These are phyloP conservation scores for Pogonomyrmex barbatus DNA, from an alignment of 1,140 invertebrate genomes.

Conservation along the genomic window DNA sequence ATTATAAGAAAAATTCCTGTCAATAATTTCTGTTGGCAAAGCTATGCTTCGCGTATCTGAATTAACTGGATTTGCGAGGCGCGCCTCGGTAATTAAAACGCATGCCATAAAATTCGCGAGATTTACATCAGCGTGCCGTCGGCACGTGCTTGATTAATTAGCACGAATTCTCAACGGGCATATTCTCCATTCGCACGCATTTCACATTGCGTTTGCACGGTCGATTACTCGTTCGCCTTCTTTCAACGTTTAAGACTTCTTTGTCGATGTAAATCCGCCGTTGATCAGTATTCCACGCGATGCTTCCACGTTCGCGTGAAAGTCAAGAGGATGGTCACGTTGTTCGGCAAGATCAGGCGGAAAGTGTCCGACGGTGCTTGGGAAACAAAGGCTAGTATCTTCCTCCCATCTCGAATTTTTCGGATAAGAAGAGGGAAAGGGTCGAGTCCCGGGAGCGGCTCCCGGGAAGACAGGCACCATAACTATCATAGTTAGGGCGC, in stretches of 20 bases:
- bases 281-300: neutral
- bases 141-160: constrained; percentile 40
- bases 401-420: neutral
- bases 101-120: constrained; percentile 22
- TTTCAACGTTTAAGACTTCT: neutral
- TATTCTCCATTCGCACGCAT: neutral
- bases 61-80: constrained; percentile 26
- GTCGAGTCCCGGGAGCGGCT: neutral
- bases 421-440: neutral
- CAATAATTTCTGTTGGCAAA: constrained; percentile 3
- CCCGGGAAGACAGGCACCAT: neutral
- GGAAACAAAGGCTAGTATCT: neutral
- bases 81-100: constrained; percentile 35
- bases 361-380: neutral
- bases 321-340: neutral
- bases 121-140: constrained; percentile 10
- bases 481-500: constrained; percentile 5
- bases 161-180: neutral
- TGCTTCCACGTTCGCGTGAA: neutral
- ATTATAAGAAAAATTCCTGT: constrained; percentile 23
- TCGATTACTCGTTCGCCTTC: neutral
- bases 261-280: neutral
- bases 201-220: neutral
- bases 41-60: neutral
- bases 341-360: constrained; percentile 2